Evolutionary conservation across 1,140 invertebrate species (phyloP), one percentile per base, ranked within the genome.

Genomic region (Diorhabda elongata): DNA sequence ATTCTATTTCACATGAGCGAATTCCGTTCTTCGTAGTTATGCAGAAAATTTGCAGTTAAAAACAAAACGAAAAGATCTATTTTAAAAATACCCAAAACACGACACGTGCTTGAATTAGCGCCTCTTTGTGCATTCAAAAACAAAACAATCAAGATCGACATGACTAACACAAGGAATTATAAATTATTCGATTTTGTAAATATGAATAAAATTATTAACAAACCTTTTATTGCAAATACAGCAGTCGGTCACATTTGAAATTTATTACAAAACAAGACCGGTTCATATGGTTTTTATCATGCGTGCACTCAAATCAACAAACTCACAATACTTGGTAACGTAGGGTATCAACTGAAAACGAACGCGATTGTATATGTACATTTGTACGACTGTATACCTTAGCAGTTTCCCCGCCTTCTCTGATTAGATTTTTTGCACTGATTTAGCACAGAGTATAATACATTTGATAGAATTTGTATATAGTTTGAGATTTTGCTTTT

Each of bases 251-350:
- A 64, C 63, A 57, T 64, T 52, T 64, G 26, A 64, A 42, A 42
- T 64, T 64, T 64, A 26, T 64, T 64, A 45, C 63, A 64, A 64
- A 57, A 64, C 63, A 64, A 42, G 61, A 64, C 63, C 45, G 42
- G 41, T 57, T 64, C 11, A 56, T n/a, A 52, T 52, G 26, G 26
- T 26, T 26, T 26, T 52, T 41, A 41, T 11, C 44, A 56, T 42
- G 63, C 42, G 41, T 57, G 45, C 63, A 64, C 63, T 52, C n/a
- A 56, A 52, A 64, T 64, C 63, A 11, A 64, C 44, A 64, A 64
- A 52, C 47, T 52, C 47, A 52, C 2, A 52, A 52, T n/a, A 52
- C 47, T 52, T 52, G 26, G 26, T 26, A 26, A 26, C 26, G 26
- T 26, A 26, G 26, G 26, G 26, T 26, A 26, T 26, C 26, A 26